Conservation (phyloP, 92 coral and sea anemone genomes). For the Phenganax marumi region DNA sequence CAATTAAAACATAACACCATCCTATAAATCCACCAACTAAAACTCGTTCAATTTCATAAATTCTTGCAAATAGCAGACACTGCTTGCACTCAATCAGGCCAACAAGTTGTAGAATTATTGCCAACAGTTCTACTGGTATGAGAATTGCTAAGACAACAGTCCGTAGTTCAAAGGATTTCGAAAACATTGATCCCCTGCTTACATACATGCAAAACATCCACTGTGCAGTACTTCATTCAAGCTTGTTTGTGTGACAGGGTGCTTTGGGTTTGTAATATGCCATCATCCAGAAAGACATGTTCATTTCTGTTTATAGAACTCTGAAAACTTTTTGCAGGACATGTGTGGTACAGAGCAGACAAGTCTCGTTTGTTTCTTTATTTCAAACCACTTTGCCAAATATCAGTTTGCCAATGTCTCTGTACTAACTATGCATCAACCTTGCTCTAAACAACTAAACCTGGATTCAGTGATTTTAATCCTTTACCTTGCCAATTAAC, state of each 20-base stretch:
- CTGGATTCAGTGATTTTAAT: no score
- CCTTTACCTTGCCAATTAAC: no score
- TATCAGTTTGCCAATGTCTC: no score
- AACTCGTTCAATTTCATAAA: slow-evolving; percentile 32
- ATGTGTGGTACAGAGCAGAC: no score
- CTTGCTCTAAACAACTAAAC: no score
- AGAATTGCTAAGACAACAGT: slow-evolving; percentile 3
- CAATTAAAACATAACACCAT: slow-evolving; percentile 28
- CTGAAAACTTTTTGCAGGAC: no score
- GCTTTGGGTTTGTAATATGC: not conserved
- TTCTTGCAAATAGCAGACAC: slow-evolving; percentile 36
- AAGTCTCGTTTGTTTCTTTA: no score
- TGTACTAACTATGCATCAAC: no score
- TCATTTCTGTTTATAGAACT: no score
- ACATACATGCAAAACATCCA: not conserved
- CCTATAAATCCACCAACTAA: slow-evolving; percentile 28
- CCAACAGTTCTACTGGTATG: slow-evolving; percentile 13
- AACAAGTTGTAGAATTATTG: slow-evolving; percentile 15
- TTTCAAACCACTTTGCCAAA: no score
- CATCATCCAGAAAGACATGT: slow-evolving; percentile 6
- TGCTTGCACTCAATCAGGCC: slow-evolving; percentile 42
- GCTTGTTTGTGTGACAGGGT: not conserved
- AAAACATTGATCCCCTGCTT: not conserved
- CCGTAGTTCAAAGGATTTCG: not conserved
- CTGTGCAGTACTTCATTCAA: not conserved